Evolutionary conservation across 2,797 vertebrate species (phyloP).

Genomic region (Rallus crepitans): DNA sequence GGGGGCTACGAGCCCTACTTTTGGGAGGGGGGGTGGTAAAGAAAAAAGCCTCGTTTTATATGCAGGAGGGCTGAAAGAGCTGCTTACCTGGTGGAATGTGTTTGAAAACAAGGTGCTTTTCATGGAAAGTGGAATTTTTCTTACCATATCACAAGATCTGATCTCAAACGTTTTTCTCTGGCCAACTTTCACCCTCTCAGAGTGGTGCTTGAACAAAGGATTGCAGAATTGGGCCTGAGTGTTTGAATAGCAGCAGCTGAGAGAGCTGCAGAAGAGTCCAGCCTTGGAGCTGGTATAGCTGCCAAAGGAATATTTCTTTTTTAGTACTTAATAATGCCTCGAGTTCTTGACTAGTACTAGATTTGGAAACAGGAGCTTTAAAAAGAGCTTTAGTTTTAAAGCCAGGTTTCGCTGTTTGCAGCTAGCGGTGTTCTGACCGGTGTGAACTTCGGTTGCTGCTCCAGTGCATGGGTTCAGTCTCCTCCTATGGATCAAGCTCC

Average conservation of each 20-base stretch:
- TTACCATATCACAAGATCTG: constrained; percentile 27
- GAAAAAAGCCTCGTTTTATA: not conserved
- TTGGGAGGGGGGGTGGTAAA: not conserved
- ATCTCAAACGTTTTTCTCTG: not conserved
- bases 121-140: constrained; percentile 15
- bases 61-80: constrained; percentile 13
- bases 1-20: not conserved
- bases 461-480: not conserved
- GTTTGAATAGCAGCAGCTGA: constrained; percentile 11
- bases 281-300: not conserved
- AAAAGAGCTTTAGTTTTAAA: not conserved
- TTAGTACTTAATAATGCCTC: not conserved
- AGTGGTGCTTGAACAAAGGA: constrained; percentile 42
- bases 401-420: not conserved
- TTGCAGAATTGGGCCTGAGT: not conserved
- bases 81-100: constrained; percentile 47
- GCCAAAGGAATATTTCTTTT: not conserved
- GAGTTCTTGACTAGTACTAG: not conserved
- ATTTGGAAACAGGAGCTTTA: not conserved
- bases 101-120: constrained; percentile 61
- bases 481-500: not conserved
- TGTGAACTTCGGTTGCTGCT: not conserved
- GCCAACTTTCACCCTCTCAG: not conserved
- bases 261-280: not conserved
- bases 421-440: not conserved